Conservation (phyloP, 2,113 vertebrate genomes). For the Neolamprologus devosi region DNA sequence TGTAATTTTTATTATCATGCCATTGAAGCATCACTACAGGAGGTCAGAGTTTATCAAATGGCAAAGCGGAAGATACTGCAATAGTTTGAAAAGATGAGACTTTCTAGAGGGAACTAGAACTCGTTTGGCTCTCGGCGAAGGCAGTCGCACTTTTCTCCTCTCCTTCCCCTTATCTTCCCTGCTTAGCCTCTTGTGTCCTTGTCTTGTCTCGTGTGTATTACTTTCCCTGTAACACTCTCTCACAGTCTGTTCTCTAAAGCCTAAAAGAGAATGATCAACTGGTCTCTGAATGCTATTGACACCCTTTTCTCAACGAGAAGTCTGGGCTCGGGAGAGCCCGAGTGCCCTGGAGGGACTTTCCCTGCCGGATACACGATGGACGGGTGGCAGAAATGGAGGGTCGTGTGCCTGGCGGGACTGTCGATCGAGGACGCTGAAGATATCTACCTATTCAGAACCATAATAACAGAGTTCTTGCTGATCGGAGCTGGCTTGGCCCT, state of each 20-base stretch:
- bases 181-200: background rate
- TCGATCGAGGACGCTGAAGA: background rate
- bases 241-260: background rate
- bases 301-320: background rate
- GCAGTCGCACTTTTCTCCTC: background rate
- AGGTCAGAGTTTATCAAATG: background rate
- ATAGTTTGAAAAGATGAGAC: background rate
- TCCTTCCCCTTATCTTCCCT: background rate
- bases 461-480: rapidly evolving
- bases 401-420: background rate
- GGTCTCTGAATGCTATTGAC: background rate
- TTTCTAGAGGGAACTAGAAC: background rate
- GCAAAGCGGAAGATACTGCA: background rate
- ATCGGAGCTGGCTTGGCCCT: background rate
- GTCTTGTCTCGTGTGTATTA: background rate
- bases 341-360: background rate
- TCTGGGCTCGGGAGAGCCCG: background rate
- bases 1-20: background rate
- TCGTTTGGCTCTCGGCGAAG: background rate
- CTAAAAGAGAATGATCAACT: background rate
- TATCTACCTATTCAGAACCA: rapidly evolving
- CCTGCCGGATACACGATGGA: rapidly evolving
- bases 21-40: background rate
- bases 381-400: rapidly evolving
- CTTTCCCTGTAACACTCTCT: background rate